Conservation (phyloP, 2,113 vertebrate genomes). For the Antechinus flavipes region DNA sequence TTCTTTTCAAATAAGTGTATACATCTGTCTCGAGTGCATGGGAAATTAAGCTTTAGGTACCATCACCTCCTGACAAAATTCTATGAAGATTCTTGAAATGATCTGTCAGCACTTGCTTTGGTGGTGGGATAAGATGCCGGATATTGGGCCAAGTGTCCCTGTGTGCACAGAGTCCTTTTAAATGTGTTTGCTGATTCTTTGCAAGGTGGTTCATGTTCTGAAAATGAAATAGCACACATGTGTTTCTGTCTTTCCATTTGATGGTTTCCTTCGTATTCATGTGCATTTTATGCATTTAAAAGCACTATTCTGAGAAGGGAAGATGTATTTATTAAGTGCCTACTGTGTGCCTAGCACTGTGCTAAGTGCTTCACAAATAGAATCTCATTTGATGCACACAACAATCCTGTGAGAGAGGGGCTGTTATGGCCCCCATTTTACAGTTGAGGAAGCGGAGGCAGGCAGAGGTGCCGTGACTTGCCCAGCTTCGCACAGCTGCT, state of each 20-base stretch:
- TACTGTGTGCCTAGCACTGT: not conserved
- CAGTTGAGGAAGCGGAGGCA: not conserved
- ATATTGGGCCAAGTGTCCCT: not conserved
- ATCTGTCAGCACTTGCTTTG: conserved; percentile 32
- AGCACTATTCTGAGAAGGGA: not conserved
- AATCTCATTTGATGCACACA: not conserved
- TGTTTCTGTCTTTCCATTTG: not conserved
- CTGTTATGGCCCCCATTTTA: not conserved
- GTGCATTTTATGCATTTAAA: not conserved
- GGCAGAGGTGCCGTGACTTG: not conserved
- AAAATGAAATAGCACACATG: not conserved
- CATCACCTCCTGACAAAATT: conserved; percentile 6
- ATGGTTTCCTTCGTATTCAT: not conserved
- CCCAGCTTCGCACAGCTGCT: not conserved
- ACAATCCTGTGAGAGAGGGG: not conserved
- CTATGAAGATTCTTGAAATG: not conserved
- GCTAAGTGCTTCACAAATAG: not conserved
- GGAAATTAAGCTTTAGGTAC: not conserved
- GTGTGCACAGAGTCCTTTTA: not conserved
- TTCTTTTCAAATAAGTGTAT: not conserved
- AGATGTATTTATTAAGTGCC: not conserved
- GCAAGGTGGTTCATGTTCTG: not conserved
- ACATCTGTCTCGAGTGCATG: not conserved
- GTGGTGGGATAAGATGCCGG: conserved; percentile 1
- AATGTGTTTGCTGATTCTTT: not conserved